Base-by-base conservation (phyloP, 2,113 vertebrate species). In the Passer montanus region DNA sequence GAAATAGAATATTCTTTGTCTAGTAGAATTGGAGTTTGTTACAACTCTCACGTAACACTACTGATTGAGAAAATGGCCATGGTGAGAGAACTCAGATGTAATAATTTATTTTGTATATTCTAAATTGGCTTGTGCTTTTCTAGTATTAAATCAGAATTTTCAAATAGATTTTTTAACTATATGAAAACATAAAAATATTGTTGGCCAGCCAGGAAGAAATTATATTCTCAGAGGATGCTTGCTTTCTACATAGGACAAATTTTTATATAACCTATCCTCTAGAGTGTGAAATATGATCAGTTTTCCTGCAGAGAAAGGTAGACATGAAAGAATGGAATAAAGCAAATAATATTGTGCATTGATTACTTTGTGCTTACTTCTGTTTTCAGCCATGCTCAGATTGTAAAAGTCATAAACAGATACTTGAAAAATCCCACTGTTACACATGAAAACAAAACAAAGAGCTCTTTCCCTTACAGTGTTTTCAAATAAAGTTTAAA, bases 401-500 rank as follows among this genome's bases (percentile, higher is more conserved):
- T 43, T 60, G 21, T 89, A 49, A 87, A 87, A 96, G 37, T 75
- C 56, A 84, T 94, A 87, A 95, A 86, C 56, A 92, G 73, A 81
- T 81, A 75, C 46, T 84, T 87, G 74, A 92, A 96, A 96, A 95
- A 91, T 75, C 66, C 74, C 47, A 72, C 70, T 76, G 53, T 89
- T 95, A 60, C 18, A 41, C 59, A 76, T 49, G 81, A 94, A 95
- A 95, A 68, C 47, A 78, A 95, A 84, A 92, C 62, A 96, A 93
- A 78, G 87, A 87, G 20, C 81, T 93, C 87, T 85, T 96, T 95
- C 58, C 94, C 67, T 58, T 68, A 44, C 0, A 84, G 18, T 87
- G 43, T 87, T 97, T 94, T 93, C 83, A 91, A 91, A 56, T 59
- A 68, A 75, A 53, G 58, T 92, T 89, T 89, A 69, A 94, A 89